Base-by-base conservation (phyloP, 2,888 invertebrate species). In the Drosophila vallismaia region DNA sequence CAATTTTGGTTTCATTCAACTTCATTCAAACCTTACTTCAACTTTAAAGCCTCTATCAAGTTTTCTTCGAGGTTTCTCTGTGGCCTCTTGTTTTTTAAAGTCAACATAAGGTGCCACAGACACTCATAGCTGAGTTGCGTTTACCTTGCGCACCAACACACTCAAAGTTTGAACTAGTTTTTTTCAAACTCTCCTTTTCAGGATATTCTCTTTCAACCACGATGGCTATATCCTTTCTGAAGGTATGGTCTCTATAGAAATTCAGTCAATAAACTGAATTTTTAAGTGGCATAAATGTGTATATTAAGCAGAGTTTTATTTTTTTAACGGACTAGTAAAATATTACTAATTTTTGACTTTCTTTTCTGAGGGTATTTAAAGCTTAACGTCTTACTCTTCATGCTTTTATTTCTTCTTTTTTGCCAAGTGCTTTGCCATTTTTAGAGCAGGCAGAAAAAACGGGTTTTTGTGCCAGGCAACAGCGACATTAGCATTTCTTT, bases 381-480 rank as follows among this genome's bases (percentile, higher is more conserved):
- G 28, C 29, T 24, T 29, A 12, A n/a, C 26, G 14, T 26, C 31
- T 24, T 8, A 19, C 19, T 14, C n/a, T 9, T 1, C 9, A 59
- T n/a, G 46, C 29, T 45, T 42, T 60, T 70, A 52, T 40, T 40
- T 53, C 9, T 45, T 54, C 54, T 12, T 63, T 64, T 66, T 71
- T 48, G 49, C 46, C 51, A 60, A 56, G 57, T 69, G 66, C 54
- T 76, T 59, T 52, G 42, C 45, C 57, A 57, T 67, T 74, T 79
- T 83, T 73, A 57, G 81, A 60, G 64, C 64, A 62, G 45, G 40
- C 60, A 46, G 52, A 53, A 53, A 66, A 78, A 80, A 56, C 44
- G 50, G 77, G 67, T 71, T 85, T 76, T 62, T 74, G 71, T 79
- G 71, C 72, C 75, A 75, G 56, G 29, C 74, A 66, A 71, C 73